Conservation (phyloP, 2,888 invertebrate genomes). For the Amorpha juglandis region DNA sequence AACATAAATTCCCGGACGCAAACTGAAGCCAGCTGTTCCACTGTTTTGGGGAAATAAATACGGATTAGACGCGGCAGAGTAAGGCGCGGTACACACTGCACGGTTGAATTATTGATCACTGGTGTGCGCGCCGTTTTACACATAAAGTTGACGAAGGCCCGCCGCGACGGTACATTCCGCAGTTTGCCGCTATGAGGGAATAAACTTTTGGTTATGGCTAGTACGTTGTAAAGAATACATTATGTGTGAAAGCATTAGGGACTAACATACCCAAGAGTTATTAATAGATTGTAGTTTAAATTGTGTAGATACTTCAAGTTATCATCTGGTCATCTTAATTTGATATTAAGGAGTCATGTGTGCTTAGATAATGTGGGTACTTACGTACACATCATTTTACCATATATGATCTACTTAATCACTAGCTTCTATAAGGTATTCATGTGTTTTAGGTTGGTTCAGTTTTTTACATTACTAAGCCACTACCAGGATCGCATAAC, state of each 20-base stretch:
- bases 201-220: conserved; percentile 22
- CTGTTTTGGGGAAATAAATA: conserved; percentile 80
- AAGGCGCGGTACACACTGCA: conserved; percentile 59
- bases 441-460: too few relatives aligned
- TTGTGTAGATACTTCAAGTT: background rate
- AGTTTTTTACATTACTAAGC: too few relatives aligned
- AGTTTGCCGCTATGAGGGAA: conserved; percentile 27
- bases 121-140: conserved; percentile 44
- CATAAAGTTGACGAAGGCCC: conserved; percentile 28
- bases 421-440: too few relatives aligned
- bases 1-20: conserved; percentile 75
- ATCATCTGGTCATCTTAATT: too few relatives aligned
- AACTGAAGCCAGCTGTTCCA: conserved; percentile 79
- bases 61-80: conserved; percentile 69
- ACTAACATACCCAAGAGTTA: background rate
- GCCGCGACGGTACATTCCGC: conserved; percentile 10
- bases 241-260: conserved; percentile 12
- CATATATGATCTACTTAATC: too few relatives aligned
- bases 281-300: background rate
- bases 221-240: conserved; percentile 22
- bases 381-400: too few relatives aligned
- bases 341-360: too few relatives aligned
- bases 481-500: too few relatives aligned
- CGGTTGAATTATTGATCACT: conserved; percentile 70
- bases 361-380: too few relatives aligned